These are phyloP conservation scores for Siniperca obscura DNA, from an alignment of 2,797 vertebrate species.

Conservation along the genomic window DNA sequence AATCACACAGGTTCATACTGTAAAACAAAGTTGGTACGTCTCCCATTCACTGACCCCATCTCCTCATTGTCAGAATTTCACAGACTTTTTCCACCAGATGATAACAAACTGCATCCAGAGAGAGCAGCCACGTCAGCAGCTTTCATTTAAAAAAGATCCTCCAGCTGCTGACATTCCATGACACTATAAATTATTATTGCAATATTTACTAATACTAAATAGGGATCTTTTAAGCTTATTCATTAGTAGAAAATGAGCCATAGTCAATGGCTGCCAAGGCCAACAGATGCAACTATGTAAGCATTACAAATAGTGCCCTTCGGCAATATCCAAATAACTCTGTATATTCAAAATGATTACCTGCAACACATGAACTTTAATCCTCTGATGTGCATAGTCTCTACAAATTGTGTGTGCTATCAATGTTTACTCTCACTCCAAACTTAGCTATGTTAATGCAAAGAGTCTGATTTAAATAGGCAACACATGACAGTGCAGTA, in stretches of 20 bases:
- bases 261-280: slow-evolving; percentile 44
- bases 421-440: slow-evolving; percentile 19
- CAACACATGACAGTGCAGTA: neutral
- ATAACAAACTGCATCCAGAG: slow-evolving; percentile 17
- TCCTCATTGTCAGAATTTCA: slow-evolving; percentile 8
- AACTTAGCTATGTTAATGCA: slow-evolving; percentile 12
- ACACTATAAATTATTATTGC: slow-evolving; percentile 58
- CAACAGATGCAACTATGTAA: slow-evolving; percentile 37
- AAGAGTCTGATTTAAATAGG: slow-evolving; percentile 11
- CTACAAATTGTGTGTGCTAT: neutral
- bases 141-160: slow-evolving; percentile 32
- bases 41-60: neutral
- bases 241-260: slow-evolving; percentile 52
- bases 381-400: slow-evolving; percentile 37
- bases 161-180: slow-evolving; percentile 13
- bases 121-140: slow-evolving; percentile 12
- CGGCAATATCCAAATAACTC: slow-evolving; percentile 14
- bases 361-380: slow-evolving; percentile 5
- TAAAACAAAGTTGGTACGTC: slow-evolving; percentile 25
- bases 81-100: slow-evolving; percentile 19
- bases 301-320: slow-evolving; percentile 22
- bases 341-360: slow-evolving; percentile 10
- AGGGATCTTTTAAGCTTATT: slow-evolving; percentile 30
- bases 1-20: slow-evolving; percentile 21
- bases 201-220: slow-evolving; percentile 46